Evolutionary conservation across 1,140 invertebrate genomes (phyloP), one percentile per base, ranked within the genome.

Genomic region (Hyposmocoma kahamanoa): DNA sequence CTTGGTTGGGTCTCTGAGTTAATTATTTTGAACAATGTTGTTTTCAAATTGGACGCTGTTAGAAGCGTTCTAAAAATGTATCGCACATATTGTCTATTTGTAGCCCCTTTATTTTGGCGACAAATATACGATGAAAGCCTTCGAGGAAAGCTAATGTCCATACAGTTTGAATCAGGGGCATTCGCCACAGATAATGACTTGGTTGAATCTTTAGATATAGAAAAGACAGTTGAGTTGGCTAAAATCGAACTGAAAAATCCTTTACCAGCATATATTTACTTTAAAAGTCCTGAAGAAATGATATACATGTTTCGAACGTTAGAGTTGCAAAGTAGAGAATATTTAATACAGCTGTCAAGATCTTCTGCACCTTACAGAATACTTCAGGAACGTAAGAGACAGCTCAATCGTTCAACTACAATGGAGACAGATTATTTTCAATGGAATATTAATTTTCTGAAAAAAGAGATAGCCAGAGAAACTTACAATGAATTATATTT

Each of bases 241-340:
- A 76, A 59, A 50, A 62, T 63, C 30, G 82, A 90, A 55, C 66
- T 87, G 3, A 67, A 53, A 22, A 72, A 81, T 24, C 83, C 81
- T 1, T 54, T 72, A 15, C 70, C 86, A 1, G 77, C 88, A 4
- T 56, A 83, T 43, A 64, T 92, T 11, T 91, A 88, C 67, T 91
- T 92, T 58, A 84, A 80, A 6, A 72, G 88, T 24, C 88, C 90
- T 0, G 62, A 74, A 11, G 86, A 92, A 50, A 76, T 92, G 36
- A 68, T 89, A 11, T 83, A 87, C 30, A 77, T 90, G 15, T 91
- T 92, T 55, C 69, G 82, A 43, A 87, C 86, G 18, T 90, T 92
- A 70, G 90, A 91, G 60, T 72, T 89, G 48, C 90, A 92, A 60
- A 91, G 91, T 66, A 73, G 91, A 28, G 90, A 90, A 58, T 90